Percentiles rank a stretch among this genome's conserved stretches.
Evolutionary conservation across 2,888 invertebrate species (phyloP).

Genomic region (Geophilus truncorum): DNA sequence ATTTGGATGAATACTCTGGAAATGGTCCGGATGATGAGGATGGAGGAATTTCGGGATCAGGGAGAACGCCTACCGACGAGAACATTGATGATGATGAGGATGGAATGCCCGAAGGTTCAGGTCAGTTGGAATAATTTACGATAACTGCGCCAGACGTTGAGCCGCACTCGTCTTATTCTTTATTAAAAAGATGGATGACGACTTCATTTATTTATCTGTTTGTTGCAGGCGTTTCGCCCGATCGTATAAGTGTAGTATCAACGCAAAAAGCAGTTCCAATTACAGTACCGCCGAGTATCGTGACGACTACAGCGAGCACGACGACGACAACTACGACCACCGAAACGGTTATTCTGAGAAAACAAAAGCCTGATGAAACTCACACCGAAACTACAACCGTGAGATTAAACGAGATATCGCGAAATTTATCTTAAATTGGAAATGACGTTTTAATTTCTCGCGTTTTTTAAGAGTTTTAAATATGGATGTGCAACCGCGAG

Average conservation of each 20-base stretch:
- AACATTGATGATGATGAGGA: neutral
- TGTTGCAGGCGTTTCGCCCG: neutral
- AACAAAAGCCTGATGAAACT: neutral
- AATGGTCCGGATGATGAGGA: constrained; percentile 27
- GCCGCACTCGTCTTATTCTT: neutral
- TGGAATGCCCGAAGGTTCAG: constrained; percentile 10
- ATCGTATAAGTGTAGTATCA: neutral
- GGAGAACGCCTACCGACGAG: neutral
- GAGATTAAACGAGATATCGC: too few relatives aligned
- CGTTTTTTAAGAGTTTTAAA: too few relatives aligned
- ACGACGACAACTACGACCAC: constrained; percentile 14
- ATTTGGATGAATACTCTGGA: constrained; percentile 16
- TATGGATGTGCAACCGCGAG: too few relatives aligned
- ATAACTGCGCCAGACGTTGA: neutral
- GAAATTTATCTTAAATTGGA: too few relatives aligned
- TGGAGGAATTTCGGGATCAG: constrained; percentile 14
- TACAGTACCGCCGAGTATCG: neutral
- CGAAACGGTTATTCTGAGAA: neutral
- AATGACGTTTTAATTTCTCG: too few relatives aligned
- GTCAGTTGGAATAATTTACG: neutral
- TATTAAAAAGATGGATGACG: neutral
- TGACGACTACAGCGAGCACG: neutral
- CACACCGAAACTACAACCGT: neutral
- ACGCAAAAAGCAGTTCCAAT: neutral
- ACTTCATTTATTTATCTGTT: neutral